Base-by-base conservation (phyloP, 2,113 vertebrate genomes). In the Neotoma lepida region DNA sequence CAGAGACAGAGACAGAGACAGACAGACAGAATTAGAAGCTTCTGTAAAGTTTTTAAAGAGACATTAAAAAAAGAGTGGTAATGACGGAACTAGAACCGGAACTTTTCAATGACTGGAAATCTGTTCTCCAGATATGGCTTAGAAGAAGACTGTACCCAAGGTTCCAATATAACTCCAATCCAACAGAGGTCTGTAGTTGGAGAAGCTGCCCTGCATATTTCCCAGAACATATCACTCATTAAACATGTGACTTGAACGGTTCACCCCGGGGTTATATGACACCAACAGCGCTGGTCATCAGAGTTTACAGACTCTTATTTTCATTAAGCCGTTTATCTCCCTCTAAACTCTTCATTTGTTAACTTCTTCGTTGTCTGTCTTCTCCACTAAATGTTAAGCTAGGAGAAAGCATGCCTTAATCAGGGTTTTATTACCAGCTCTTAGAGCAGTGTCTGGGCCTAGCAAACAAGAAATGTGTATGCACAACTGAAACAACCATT, bases 401-500 rank as follows among this genome's bases (percentile, higher is more conserved):
- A 49, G 61, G 63, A 61, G 30, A 91, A 95, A 89, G 17, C 24
- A 76, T 92, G 54, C 9, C 30, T 77, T 87, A 33, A 14, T 82
- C 54, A 44, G 3, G 51, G 26, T 51, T 94, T 88, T 35, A 81
- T 68, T 15, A 56, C 63, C 8, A 88, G 88, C 35, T 94, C 64
- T 12, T 70, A 76, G 28, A 93, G 54, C 46, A 78, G 17, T 51
- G 46, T 44, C 54, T 76, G 14, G 41, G 63, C 63, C 87, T 80
- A 91, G 30, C 73, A 91, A 93, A 78, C 70, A 85, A 54, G 91
- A 91, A 89, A 68, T 89, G 66, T 58, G 22, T 85, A 54, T 46
- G 30, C 71, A 73, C 68, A 80, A 96, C 93, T 94, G 73, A 95
- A 82, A 68, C 89, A 89, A 51, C 51, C 85, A 68, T 93, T 61